Evolutionary conservation across 23 tunicate genomes (phyloP).

Genomic region (Diplosoma virens): DNA sequence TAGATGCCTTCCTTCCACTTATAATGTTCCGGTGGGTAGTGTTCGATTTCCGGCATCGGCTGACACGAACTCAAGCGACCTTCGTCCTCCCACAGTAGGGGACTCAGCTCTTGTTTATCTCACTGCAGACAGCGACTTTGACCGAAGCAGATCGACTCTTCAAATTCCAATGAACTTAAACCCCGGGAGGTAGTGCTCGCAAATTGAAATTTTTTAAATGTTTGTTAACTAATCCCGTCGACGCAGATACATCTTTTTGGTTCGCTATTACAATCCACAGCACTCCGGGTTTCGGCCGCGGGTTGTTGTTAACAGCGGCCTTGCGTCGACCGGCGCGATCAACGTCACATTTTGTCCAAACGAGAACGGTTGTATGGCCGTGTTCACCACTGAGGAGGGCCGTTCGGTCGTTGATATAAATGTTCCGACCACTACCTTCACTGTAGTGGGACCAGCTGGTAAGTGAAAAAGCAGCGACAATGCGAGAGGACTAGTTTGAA

Average conservation of each 20-base stretch:
- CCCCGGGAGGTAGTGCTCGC: constrained; percentile 51
- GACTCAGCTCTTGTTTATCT: constrained; percentile 27
- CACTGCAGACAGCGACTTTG: constrained; percentile 6
- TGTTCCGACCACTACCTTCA: constrained; percentile 58
- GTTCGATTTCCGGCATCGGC: constrained; percentile 3
- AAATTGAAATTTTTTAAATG: not conserved
- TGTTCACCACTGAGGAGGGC: constrained; percentile 51
- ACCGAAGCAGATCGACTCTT: constrained; percentile 10
- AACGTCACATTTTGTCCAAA: constrained; percentile 68
- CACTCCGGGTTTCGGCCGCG: constrained; percentile 47
- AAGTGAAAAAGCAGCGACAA: not conserved
- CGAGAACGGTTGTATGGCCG: constrained; percentile 77
- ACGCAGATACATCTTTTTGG: constrained; percentile 69
- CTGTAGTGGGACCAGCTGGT: constrained; percentile 71
- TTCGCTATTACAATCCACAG: constrained; percentile 80
- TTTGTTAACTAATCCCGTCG: not conserved
- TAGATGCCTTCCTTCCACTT: constrained; percentile 35
- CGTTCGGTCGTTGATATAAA: constrained; percentile 52
- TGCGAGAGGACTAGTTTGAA: no score
- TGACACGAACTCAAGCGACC: no score
- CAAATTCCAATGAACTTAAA: constrained; percentile 54
- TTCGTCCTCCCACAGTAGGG: not conserved
- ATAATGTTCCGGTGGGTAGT: constrained; percentile 33
- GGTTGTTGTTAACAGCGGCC: constrained; percentile 55
- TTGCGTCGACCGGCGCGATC: constrained; percentile 42